Evolutionary conservation across 2,797 vertebrate genomes (phyloP).

Genomic region (Luscinia luscinia): DNA sequence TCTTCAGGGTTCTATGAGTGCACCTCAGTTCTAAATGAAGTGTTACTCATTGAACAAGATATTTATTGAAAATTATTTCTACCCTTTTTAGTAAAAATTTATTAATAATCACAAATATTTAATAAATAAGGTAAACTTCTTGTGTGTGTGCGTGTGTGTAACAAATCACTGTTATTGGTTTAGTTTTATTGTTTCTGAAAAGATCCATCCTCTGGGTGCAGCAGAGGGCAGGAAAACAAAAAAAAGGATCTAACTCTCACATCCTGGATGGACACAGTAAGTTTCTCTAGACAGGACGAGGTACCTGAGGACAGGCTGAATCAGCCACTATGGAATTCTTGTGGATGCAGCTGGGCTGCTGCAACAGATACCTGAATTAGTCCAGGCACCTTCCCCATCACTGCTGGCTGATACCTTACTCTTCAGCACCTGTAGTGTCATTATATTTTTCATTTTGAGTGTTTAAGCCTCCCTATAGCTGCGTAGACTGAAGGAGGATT

Average conservation of each 20-base stretch:
- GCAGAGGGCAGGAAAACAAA: not conserved
- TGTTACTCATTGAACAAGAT: not conserved
- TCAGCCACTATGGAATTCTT: not conserved
- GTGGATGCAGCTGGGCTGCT: not conserved
- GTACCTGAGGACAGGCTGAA: not conserved
- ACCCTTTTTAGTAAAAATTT: not conserved
- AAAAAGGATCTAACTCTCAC: not conserved
- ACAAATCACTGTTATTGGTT: not conserved
- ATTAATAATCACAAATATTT: not conserved
- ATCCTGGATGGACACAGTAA: not conserved
- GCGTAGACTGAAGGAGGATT: not conserved
- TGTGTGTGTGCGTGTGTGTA: accelerated
- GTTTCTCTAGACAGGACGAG: not conserved
- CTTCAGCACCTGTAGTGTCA: not conserved
- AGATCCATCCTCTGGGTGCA: not conserved
- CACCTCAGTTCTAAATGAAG: not conserved
- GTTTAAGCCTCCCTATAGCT: not conserved
- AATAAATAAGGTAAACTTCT: not conserved
- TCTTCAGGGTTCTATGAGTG: not conserved
- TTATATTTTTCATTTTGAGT: not conserved
- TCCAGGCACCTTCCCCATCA: not conserved
- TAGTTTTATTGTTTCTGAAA: not conserved
- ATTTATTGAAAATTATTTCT: not conserved
- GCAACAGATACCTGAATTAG: not conserved
- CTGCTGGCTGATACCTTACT: not conserved